A percentile compares a stretch with the other conserved stretches of the same genome.
Evolutionary conservation across 2,113 vertebrate genomes (phyloP).

Genomic region (Ornithorhynchus anatinus): DNA sequence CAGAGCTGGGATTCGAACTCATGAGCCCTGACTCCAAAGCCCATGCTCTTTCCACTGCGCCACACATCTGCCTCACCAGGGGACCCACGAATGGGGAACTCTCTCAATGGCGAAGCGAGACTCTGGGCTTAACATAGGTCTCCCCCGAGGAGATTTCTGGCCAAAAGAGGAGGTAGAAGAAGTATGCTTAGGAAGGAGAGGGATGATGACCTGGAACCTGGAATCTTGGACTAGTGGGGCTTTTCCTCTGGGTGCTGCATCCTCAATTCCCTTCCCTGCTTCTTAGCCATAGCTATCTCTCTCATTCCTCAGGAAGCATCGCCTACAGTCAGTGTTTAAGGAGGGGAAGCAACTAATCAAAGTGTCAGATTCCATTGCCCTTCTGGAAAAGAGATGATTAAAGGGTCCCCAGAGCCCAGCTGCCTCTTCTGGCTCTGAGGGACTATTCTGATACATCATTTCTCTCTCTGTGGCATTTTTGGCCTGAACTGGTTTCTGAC

Average conservation of each 20-base stretch:
- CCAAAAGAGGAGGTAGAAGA: rapidly evolving
- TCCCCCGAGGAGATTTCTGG: background rate
- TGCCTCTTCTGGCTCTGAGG: background rate
- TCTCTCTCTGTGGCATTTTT: background rate
- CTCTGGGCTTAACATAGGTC: background rate
- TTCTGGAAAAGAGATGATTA: background rate
- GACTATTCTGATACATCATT: background rate
- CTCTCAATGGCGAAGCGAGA: background rate
- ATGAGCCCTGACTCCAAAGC: too few relatives aligned
- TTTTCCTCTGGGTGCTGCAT: background rate
- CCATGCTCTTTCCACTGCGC: too few relatives aligned
- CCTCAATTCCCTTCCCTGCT: rapidly evolving
- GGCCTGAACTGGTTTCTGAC: background rate
- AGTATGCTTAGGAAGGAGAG: background rate
- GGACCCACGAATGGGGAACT: background rate
- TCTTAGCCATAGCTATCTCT: background rate
- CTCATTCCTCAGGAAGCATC: background rate
- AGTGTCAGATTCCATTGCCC: rapidly evolving
- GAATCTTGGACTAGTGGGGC: background rate
- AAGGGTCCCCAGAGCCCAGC: background rate
- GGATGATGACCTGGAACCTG: rapidly evolving
- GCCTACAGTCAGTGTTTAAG: background rate
- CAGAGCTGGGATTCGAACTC: too few relatives aligned
- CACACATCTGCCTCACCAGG: rapidly evolving
- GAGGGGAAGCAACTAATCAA: background rate